A percentile compares a stretch with the other conserved stretches of the same genome.
Evolutionary conservation across 64 coral and sea anemone species (phyloP).

Genomic region (Platygyra sinensis): DNA sequence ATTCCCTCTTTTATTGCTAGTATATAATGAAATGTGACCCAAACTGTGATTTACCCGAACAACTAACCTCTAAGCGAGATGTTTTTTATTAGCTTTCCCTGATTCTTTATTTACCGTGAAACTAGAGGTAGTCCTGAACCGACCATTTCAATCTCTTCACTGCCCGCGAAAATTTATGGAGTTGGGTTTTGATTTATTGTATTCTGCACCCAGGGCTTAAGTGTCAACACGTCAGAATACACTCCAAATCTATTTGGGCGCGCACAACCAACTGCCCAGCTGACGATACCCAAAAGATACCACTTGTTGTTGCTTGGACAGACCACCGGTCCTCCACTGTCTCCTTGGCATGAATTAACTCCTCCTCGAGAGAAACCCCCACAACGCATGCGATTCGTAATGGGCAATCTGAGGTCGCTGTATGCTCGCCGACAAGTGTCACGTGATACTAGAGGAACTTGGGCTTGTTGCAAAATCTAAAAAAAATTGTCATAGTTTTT

Average conservation of each 20-base stretch:
- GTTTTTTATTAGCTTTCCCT: too few relatives aligned
- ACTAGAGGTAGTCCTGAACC: too few relatives aligned
- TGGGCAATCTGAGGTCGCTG: slow-evolving; percentile 49
- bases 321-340: slow-evolving; percentile 84
- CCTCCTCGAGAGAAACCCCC: slow-evolving; percentile 63
- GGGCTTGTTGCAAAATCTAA: slow-evolving; percentile 60
- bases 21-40: too few relatives aligned
- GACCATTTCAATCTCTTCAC: too few relatives aligned
- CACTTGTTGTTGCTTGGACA: slow-evolving; percentile 56
- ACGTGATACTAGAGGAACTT: slow-evolving; percentile 69
- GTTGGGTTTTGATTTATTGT: slow-evolving; percentile 39
- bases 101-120: too few relatives aligned
- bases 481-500: not conserved
- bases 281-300: slow-evolving; percentile 74
- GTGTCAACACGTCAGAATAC: slow-evolving; percentile 82
- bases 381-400: slow-evolving; percentile 85
- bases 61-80: too few relatives aligned
- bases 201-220: slow-evolving; percentile 81
- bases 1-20: too few relatives aligned
- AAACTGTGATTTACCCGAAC: too few relatives aligned
- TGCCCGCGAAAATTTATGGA: too few relatives aligned
- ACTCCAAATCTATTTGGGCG: slow-evolving; percentile 82
- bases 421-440: slow-evolving; percentile 59
- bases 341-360: slow-evolving; percentile 90
- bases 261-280: slow-evolving; percentile 87